These are phyloP conservation scores for Cynocephalus volans DNA, from an alignment of 2,113 vertebrate genomes.

Conservation along the genomic window DNA sequence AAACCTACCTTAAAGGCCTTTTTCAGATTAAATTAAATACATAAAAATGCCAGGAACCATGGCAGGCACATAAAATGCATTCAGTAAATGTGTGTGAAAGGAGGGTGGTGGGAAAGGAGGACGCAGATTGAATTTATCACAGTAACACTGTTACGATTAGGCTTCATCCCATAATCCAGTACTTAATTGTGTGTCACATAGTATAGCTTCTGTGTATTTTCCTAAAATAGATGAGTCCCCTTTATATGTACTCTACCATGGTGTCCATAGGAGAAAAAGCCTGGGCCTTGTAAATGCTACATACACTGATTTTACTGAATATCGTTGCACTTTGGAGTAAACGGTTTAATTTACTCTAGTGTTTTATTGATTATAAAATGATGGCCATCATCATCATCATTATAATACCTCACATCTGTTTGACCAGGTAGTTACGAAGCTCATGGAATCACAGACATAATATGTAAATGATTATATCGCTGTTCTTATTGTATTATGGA, in stretches of 20 bases:
- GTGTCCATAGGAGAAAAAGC: not conserved
- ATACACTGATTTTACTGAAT: not conserved
- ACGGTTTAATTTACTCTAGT: not conserved
- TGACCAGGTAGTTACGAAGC: not conserved
- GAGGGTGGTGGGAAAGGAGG: not conserved
- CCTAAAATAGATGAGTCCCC: not conserved
- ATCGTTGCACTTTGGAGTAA: not conserved
- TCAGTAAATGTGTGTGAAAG: not conserved
- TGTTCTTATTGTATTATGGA: not conserved
- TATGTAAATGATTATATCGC: not conserved
- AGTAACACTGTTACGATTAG: not conserved
- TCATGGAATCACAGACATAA: not conserved
- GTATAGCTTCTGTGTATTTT: not conserved
- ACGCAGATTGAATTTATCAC: conserved; percentile 29
- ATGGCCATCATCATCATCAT: not conserved
- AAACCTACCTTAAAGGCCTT: not conserved
- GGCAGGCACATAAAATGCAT: not conserved
- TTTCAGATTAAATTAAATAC: not conserved
- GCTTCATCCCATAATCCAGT: not conserved
- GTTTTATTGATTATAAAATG: not conserved
- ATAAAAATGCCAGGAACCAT: not conserved
- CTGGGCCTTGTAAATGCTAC: not conserved
- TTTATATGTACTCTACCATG: not conserved
- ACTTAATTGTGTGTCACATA: not conserved
- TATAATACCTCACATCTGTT: not conserved